Percentiles rank a stretch among this genome's conserved stretches.
These are phyloP conservation scores for Dermatophagoides farinae DNA, from an alignment of 1,140 invertebrate genomes.

Conservation along the genomic window DNA sequence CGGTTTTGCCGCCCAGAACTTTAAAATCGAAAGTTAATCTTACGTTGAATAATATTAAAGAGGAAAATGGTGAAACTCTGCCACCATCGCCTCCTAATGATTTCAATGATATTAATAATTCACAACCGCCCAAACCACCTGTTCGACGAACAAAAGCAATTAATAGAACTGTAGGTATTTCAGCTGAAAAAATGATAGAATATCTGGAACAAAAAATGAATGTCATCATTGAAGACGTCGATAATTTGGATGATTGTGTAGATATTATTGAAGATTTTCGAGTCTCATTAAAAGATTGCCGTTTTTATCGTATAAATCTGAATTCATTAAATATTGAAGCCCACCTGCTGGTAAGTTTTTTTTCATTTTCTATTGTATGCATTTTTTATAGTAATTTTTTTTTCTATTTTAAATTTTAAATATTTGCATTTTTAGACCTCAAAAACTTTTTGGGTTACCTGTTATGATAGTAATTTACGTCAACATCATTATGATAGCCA, in stretches of 20 bases:
- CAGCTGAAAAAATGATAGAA: background rate
- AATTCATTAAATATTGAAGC: background rate
- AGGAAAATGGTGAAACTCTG: background rate
- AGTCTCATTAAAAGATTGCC: background rate
- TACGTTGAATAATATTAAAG: background rate
- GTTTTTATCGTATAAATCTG: background rate
- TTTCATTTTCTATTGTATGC: background rate
- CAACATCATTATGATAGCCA: background rate
- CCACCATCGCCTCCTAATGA: background rate
- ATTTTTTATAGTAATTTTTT: background rate
- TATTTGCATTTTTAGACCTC: background rate
- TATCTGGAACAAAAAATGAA: background rate
- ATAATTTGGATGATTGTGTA: background rate
- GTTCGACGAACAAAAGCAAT: background rate
- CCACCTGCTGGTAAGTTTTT: background rate
- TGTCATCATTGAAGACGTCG: background rate
- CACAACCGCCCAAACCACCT: background rate
- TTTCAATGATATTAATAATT: background rate
- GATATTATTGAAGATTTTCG: background rate
- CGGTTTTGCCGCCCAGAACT: background rate
- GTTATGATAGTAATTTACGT: background rate
- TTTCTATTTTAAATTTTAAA: background rate
- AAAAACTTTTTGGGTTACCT: background rate
- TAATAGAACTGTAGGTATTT: background rate
- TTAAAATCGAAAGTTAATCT: background rate